A percentile compares a stretch with the other conserved stretches of the same genome.
Evolutionary conservation across 2,888 invertebrate species (phyloP).

Genomic region (Pollenia griseotomentosa): DNA sequence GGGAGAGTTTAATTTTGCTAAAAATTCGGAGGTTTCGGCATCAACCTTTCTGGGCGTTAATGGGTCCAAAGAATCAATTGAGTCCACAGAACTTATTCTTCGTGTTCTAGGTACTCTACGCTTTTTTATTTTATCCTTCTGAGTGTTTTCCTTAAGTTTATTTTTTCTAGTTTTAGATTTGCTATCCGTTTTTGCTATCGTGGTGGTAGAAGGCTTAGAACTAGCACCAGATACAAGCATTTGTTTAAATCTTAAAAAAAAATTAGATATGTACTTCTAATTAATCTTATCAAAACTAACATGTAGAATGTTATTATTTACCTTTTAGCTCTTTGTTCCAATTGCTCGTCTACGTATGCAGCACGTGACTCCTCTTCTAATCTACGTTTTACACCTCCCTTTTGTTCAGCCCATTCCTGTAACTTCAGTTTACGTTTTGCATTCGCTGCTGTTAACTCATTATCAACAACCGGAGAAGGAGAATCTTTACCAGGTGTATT

Average conservation of each 20-base stretch:
- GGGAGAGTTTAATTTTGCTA: slow-evolving; percentile 86
- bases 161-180: slow-evolving; percentile 51
- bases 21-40: slow-evolving; percentile 84
- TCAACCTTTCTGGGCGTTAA: slow-evolving; percentile 53
- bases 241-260: slow-evolving; percentile 79
- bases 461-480: slow-evolving; percentile 41
- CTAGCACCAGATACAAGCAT: slow-evolving; percentile 78
- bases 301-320: slow-evolving; percentile 70
- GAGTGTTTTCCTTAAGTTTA: slow-evolving; percentile 48
- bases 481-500: slow-evolving; percentile 87
- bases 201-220: slow-evolving; percentile 15
- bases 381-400: slow-evolving; percentile 87
- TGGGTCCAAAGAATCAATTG: slow-evolving; percentile 52
- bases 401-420: slow-evolving; percentile 87
- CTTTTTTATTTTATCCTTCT: slow-evolving; percentile 72
- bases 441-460: slow-evolving; percentile 48
- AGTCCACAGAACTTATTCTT: slow-evolving; percentile 76
- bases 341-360: slow-evolving; percentile 85
- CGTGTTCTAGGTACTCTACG: slow-evolving; percentile 74
- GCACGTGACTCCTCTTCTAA: slow-evolving; percentile 86
- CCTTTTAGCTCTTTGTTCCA: slow-evolving; percentile 87
- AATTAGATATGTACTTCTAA: neutral
- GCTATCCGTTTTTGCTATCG: slow-evolving; percentile 28
- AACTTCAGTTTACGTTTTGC: slow-evolving; percentile 86
- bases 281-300: neutral